phyloP scores from a whole-genome alignment of 2,888 invertebrate genomes.

The Empis livida region DNA sequence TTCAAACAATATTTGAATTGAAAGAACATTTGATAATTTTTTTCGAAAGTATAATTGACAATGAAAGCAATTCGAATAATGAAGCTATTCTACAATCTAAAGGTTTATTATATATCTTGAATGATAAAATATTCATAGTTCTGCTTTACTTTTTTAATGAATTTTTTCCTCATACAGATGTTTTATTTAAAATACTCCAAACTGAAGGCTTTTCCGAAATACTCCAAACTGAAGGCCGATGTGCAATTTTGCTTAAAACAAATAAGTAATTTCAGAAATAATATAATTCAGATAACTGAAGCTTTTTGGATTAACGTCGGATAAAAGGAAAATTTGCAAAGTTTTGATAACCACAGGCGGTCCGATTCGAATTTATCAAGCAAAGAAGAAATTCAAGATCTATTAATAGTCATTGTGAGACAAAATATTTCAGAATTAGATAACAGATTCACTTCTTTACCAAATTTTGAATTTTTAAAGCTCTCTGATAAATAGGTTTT shows the following conservation, averaged over 20 bases:
- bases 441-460: not conserved
- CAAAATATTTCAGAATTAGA: not conserved
- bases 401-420: not conserved
- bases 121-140: constrained; percentile 4
- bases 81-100: constrained; percentile 3
- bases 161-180: constrained; percentile 6
- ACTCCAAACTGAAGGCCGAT: constrained; percentile 1
- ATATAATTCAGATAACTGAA: not conserved
- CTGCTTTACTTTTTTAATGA: constrained; percentile 3
- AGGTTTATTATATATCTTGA: constrained; percentile 3
- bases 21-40: not conserved
- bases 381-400: not conserved
- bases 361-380: not conserved
- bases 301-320: not conserved
- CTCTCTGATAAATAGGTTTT: not conserved
- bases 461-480: not conserved
- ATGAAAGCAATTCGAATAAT: constrained; percentile 4
- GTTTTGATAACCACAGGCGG: not conserved
- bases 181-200: constrained; percentile 6
- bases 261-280: not conserved
- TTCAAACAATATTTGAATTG: constrained; percentile 11
- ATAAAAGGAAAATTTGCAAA: not conserved
- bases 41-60: not conserved
- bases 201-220: constrained; percentile 1
- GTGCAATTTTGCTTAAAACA: constrained; percentile 3